Percentiles rank a stretch among this genome's conserved stretches.
Conservation (phyloP, 37 sponge, comb jelly and placozoan species). For the Petrosia ficiformis region DNA sequence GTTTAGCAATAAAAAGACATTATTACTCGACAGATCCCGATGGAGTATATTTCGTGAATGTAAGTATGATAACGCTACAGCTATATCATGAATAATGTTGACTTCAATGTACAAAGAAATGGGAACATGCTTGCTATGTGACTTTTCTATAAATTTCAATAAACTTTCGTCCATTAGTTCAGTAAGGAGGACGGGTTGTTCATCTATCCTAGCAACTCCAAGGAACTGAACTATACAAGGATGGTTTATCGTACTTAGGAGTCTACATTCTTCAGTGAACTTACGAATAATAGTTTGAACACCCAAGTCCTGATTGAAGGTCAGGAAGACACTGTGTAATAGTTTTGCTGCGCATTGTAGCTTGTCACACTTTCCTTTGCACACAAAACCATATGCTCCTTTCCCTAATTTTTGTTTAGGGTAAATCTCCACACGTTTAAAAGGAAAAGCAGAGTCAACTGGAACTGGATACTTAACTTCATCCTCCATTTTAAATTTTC, state of each 20-base stretch:
- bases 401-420: background rate
- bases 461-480: background rate
- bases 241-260: constrained; percentile 28
- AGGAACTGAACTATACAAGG: constrained; percentile 42
- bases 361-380: background rate
- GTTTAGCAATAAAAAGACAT: constrained; percentile 26
- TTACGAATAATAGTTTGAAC: background rate
- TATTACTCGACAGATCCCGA: constrained; percentile 61
- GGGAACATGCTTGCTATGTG: background rate
- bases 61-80: constrained; percentile 45
- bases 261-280: constrained; percentile 36
- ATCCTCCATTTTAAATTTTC: background rate
- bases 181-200: constrained; percentile 39
- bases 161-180: constrained; percentile 46
- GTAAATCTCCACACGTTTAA: background rate
- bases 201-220: constrained; percentile 10
- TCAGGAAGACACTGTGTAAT: background rate
- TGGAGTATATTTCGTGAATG: constrained; percentile 54
- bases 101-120: constrained; percentile 7
- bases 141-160: background rate
- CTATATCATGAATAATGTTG: constrained; percentile 35
- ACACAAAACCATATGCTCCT: background rate
- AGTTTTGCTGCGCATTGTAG: constrained; percentile 1
- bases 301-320: background rate
- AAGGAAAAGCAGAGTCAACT: background rate